Evolutionary conservation across 2,113 vertebrate species (phyloP).

Genomic region (Vicugna pacos): DNA sequence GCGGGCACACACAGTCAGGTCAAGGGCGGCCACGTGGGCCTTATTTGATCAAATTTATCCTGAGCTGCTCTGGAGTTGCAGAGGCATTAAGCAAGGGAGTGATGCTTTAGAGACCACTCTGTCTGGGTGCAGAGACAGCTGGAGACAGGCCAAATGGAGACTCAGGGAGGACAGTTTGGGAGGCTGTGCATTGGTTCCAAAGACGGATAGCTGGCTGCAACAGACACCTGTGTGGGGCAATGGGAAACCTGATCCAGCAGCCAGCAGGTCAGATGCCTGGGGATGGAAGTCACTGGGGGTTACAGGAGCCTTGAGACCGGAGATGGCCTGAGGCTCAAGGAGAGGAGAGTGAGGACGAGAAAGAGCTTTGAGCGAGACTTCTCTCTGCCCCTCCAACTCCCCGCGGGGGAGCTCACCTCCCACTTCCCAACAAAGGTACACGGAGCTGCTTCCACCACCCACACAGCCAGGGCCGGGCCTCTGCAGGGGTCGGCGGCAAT

Average conservation of each 20-base stretch:
- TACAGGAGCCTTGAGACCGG: not conserved
- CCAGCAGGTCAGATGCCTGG: not conserved
- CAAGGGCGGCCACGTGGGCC: accelerated
- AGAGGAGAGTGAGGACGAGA: too few relatives aligned
- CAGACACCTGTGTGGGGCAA: accelerated
- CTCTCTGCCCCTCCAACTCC: too few relatives aligned
- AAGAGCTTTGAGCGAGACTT: accelerated
- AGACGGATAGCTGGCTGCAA: too few relatives aligned
- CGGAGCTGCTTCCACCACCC: accelerated
- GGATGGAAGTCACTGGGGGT: not conserved
- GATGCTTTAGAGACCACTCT: not conserved
- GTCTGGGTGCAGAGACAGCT: not conserved
- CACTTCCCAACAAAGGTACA: accelerated
- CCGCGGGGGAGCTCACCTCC: too few relatives aligned
- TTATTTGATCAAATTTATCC: not conserved
- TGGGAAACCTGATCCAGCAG: accelerated
- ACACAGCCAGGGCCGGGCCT: accelerated
- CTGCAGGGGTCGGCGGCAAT: not conserved
- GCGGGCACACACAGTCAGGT: accelerated
- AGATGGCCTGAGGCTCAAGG: not conserved
- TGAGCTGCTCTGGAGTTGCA: not conserved
- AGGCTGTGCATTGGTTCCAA: too few relatives aligned
- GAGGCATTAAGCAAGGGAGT: not conserved
- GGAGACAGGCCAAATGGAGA: not conserved
- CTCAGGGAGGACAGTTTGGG: too few relatives aligned